phyloP scores from a whole-genome alignment of 2,888 invertebrate species.

The Drosophila percnosoma region DNA sequence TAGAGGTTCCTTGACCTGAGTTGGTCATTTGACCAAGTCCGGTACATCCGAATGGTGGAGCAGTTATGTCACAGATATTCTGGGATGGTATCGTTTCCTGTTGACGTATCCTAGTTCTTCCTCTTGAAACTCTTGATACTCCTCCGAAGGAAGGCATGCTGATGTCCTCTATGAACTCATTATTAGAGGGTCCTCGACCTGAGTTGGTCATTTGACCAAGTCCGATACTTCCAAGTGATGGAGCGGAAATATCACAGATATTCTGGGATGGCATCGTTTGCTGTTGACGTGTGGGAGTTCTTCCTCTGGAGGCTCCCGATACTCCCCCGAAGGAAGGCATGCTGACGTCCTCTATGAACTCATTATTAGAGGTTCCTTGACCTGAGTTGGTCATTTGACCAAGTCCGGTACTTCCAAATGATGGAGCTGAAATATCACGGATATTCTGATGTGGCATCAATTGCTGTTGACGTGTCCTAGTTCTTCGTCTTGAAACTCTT shows the following conservation, averaged over 20 bases:
- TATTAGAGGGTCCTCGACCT: accelerated
- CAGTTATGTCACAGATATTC: no score
- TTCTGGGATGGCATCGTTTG: constrained; percentile 1
- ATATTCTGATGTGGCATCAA: constrained; percentile 15
- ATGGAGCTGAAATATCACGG: constrained; percentile 8
- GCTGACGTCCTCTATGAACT: constrained; percentile 9
- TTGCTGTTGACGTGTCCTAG: not conserved
- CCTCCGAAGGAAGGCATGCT: constrained; percentile 5
- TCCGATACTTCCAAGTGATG: not conserved
- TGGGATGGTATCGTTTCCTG: constrained; percentile 19
- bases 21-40: not conserved
- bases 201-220: not conserved
- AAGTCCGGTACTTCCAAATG: constrained; percentile 1
- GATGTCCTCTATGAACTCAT: not conserved
- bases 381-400: not conserved
- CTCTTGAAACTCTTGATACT: constrained; percentile 20
- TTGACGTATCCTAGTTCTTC: not conserved
- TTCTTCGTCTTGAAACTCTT: accelerated
- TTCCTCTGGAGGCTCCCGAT: not conserved
- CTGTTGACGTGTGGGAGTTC: not conserved
- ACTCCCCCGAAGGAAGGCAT: constrained; percentile 24
- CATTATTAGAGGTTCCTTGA: not conserved
- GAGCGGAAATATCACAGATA: not conserved
- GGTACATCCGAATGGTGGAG: not conserved
- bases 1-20: not conserved